Evolutionary conservation across 2,797 vertebrate genomes (phyloP), one percentile per base, ranked within the genome.

Genomic region (Percopsis omiscomaycus): DNA sequence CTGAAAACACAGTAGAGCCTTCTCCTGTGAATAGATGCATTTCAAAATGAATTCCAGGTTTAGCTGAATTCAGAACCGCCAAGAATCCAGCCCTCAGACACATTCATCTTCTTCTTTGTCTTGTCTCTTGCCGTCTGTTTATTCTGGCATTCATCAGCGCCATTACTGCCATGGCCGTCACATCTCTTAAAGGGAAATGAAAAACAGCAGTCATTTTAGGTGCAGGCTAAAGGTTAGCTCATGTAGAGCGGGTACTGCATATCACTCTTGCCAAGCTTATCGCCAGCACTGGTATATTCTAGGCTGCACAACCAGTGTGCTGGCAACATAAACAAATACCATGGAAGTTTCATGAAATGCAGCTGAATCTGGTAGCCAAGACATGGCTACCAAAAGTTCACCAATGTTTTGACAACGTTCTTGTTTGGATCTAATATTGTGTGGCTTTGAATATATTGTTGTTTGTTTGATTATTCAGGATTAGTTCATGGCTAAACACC

Each of bases 81-180:
- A 86, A 81, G 61, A 85, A 79, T 76, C 52, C 58, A 71, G 76
- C 80, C 79, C 77, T 87, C 84, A 83, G 83, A 90, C 82, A 82
- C 82, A 89, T 92, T 88, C 82, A 88, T 92, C 88, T 89, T 90
- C 83, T 81, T 89, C 85, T 84, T 80, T 86, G 84, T 88, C 89
- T 87, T 86, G 88, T 91, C 90, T 88, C 84, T 83, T 74, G 62
- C 85, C 86, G 83, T 89, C 89, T 91, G 88, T 92, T 91, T 88
- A 87, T 89, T 89, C 87, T 91, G 89, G 88, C 82, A 87, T 88
- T 89, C 86, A 86, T 91, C 88, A 90, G 81, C 69, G 58, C 85
- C 78, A 85, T 89, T 89, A 84, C 87, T 84, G 84, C 86, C 84
- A 81, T 70, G 80, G 68, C 84, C 78, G 80, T 89, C 87, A 89